These are phyloP conservation scores for Campoletis raptor DNA, from an alignment of 2,888 invertebrate genomes.

Conservation along the genomic window DNA sequence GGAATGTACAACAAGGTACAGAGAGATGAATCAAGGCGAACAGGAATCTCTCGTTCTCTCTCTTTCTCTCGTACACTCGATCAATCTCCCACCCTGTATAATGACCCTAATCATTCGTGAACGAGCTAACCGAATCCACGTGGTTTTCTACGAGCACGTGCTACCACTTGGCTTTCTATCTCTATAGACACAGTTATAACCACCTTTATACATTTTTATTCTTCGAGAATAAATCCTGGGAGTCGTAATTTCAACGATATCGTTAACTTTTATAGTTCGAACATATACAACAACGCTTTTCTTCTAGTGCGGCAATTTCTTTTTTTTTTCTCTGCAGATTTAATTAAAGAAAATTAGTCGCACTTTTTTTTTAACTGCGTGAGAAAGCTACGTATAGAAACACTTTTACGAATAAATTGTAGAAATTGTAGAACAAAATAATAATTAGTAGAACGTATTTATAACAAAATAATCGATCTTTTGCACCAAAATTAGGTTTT, in stretches of 20 bases:
- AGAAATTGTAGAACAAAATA: too few species aligned
- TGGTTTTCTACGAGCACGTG: slow-evolving; percentile 50
- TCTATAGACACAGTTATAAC: not conserved
- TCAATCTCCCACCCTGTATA: slow-evolving; percentile 49
- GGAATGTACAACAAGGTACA: slow-evolving; percentile 48
- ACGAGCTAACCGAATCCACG: slow-evolving; percentile 50
- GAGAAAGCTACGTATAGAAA: not conserved
- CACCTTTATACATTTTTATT: not conserved
- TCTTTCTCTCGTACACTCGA: slow-evolving; percentile 28
- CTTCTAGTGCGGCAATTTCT: not conserved
- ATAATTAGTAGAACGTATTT: too few species aligned
- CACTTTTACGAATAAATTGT: too few species aligned
- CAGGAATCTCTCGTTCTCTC: slow-evolving; percentile 29
- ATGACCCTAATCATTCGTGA: slow-evolving; percentile 64
- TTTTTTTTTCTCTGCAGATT: too few species aligned
- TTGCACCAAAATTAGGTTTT: too few species aligned
- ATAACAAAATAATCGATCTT: too few species aligned
- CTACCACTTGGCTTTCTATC: slow-evolving; percentile 11
- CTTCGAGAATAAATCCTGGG: not conserved
- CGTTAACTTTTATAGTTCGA: not conserved
- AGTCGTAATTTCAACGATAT: not conserved
- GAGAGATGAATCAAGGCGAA: slow-evolving; percentile 69
- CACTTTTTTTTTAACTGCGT: not conserved
- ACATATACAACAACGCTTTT: not conserved
- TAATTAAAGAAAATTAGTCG: not conserved